These are phyloP conservation scores for Uloborus diversus DNA, from an alignment of 1,140 invertebrate species.

Conservation along the genomic window DNA sequence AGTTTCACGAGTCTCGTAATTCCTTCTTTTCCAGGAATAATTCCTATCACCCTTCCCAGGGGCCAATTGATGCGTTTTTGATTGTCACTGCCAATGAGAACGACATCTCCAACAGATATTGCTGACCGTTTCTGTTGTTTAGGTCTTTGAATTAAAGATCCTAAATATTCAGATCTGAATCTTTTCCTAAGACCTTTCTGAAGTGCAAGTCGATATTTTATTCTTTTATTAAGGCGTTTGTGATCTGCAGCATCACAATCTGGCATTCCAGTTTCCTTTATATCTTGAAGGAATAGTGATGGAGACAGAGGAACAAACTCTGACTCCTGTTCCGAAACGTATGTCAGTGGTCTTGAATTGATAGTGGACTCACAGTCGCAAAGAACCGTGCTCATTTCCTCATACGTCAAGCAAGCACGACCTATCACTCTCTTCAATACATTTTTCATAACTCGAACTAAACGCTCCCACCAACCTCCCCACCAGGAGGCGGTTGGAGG, in stretches of 20 bases:
- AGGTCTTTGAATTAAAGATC: constrained; percentile 4
- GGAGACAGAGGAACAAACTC: neutral
- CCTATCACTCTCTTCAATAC: neutral
- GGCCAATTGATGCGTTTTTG: neutral
- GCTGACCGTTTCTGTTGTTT: neutral
- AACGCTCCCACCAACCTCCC: constrained; percentile 15
- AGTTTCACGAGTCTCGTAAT: constrained; percentile 7
- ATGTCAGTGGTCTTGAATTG: constrained; percentile 1
- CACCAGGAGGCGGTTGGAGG: constrained; percentile 1
- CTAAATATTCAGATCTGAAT: constrained; percentile 1
- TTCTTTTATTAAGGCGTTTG: neutral
- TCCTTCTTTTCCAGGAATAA: neutral
- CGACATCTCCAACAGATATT: neutral
- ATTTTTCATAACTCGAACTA: neutral
- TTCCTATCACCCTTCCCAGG: neutral
- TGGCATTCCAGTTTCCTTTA: constrained; percentile 1
- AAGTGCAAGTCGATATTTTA: constrained; percentile 3
- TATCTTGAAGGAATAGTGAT: constrained; percentile 12
- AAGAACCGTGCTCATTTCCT: constrained; percentile 2
- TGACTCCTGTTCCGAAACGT: neutral
- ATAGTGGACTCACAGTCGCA: constrained; percentile 3
- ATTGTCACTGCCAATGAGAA: neutral
- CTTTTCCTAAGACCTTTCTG: constrained; percentile 2
- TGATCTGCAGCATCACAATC: neutral
- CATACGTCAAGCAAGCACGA: neutral